phyloP scores from a whole-genome alignment of 2,113 vertebrate species.

The Coturnix japonica region DNA sequence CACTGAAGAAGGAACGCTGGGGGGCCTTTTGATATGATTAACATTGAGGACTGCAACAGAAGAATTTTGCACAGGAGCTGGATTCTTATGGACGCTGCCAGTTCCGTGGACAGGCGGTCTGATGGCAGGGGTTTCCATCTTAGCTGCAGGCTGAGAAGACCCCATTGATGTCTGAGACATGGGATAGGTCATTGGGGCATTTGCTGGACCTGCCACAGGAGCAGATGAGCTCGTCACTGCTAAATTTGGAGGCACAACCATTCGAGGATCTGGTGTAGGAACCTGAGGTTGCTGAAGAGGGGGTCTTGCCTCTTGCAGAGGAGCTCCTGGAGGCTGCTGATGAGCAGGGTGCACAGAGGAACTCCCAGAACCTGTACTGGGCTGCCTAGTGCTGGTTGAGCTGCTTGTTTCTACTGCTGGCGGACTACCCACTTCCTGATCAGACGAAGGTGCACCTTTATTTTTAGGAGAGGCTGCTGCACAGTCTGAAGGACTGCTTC shows the following conservation, averaged over 20 bases:
- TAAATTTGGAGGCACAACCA: constrained; percentile 78
- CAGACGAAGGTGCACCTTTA: constrained; percentile 73
- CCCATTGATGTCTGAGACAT: constrained; percentile 83
- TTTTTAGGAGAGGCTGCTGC: constrained; percentile 74
- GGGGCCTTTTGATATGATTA: constrained; percentile 84
- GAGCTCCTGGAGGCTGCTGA: constrained; percentile 74
- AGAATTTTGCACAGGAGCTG: constrained; percentile 79
- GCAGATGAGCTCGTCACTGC: constrained; percentile 69
- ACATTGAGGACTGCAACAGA: constrained; percentile 80
- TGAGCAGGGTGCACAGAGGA: constrained; percentile 76
- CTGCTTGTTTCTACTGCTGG: constrained; percentile 66
- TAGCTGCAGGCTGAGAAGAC: constrained; percentile 76
- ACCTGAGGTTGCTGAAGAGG: constrained; percentile 82
- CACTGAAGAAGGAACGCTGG: constrained; percentile 86
- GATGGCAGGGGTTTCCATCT: constrained; percentile 80
- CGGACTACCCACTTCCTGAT: constrained; percentile 74
- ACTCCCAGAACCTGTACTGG: constrained; percentile 61
- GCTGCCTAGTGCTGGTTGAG: constrained; percentile 65
- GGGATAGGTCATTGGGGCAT: constrained; percentile 82
- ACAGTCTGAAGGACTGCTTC: constrained; percentile 81
- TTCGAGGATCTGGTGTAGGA: constrained; percentile 79
- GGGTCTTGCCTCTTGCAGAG: constrained; percentile 77
- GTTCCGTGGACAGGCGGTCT: constrained; percentile 75
- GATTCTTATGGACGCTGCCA: constrained; percentile 78
- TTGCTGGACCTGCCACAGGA: constrained; percentile 65